These are phyloP conservation scores for Myopa testacea DNA, from an alignment of 2,888 invertebrate species.

Conservation along the genomic window DNA sequence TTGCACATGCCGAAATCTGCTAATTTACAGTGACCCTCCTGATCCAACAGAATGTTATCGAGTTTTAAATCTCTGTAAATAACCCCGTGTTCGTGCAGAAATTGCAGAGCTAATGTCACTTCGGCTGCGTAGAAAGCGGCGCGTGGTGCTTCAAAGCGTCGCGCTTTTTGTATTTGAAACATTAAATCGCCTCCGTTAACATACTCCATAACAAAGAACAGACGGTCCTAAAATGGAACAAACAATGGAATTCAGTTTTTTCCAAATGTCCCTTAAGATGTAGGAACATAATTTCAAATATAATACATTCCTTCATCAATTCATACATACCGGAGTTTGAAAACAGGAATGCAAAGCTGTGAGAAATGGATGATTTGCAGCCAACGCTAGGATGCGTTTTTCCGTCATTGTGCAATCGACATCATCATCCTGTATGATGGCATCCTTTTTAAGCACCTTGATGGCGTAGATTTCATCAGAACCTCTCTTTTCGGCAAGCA, in stretches of 20 bases:
- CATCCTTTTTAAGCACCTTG: conserved; percentile 95
- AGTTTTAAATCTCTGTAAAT: conserved; percentile 98
- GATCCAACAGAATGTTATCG: conserved; percentile 97
- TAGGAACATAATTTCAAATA: not conserved
- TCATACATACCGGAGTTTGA: conserved; percentile 81
- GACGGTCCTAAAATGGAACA: conserved; percentile 74
- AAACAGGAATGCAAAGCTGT: conserved; percentile 97
- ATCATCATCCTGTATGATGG: conserved; percentile 98
- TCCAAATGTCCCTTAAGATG: not conserved
- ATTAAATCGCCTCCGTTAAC: conserved; percentile 98
- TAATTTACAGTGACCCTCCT: conserved; percentile 93
- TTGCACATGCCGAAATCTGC: conserved; percentile 99
- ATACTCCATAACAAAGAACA: conserved; percentile 99
- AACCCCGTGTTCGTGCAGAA: conserved; percentile 96
- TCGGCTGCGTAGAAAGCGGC: conserved; percentile 97
- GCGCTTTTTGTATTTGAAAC: conserved; percentile 98
- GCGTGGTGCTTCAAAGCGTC: conserved; percentile 96
- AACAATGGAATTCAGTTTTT: not conserved
- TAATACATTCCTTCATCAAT: not conserved
- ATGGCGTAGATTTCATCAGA: conserved; percentile 91
- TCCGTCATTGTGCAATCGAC: conserved; percentile 99
- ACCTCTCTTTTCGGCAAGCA: conserved; percentile 94
- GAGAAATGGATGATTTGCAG: conserved; percentile 98
- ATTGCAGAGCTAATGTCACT: conserved; percentile 96
- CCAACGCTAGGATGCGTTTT: conserved; percentile 94